phyloP scores from a whole-genome alignment of 2,888 invertebrate genomes.

The Tenthredo mesomela region DNA sequence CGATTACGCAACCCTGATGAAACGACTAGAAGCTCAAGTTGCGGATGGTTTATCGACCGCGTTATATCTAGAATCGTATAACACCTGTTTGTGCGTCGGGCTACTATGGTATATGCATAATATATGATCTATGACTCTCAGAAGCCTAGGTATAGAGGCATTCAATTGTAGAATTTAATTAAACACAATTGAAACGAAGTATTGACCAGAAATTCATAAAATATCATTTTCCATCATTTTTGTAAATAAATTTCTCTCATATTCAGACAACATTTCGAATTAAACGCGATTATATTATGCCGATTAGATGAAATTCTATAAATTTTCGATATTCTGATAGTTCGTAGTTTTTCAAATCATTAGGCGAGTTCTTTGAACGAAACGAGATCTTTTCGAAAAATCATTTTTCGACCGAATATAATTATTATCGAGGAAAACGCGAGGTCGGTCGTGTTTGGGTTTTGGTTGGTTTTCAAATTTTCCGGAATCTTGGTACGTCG shows the following conservation, averaged over 20 bases:
- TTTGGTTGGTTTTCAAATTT: neutral
- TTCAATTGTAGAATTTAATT: neutral
- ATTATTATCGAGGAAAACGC: neutral
- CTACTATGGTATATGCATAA: neutral
- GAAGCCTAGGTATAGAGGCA: neutral
- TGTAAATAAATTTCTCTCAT: no score
- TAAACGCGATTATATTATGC: no score
- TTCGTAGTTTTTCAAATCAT: no score
- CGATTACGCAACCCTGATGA: slow-evolving; percentile 17
- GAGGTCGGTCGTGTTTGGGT: neutral
- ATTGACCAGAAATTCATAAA: no score
- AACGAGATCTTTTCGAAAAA: neutral
- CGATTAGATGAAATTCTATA: no score
- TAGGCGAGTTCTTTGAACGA: no score
- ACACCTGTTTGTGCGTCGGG: neutral
- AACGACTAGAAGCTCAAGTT: slow-evolving; percentile 9
- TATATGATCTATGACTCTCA: neutral
- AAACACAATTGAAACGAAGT: no score
- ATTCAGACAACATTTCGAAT: no score
- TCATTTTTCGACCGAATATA: neutral
- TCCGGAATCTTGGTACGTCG: neutral
- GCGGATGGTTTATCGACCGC: slow-evolving; percentile 23
- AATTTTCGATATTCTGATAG: no score
- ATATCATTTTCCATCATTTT: no score
- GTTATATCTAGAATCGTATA: slow-evolving; percentile 4